Base-by-base conservation (phyloP, 2,888 invertebrate species). In the Ichneumoninae sp. region DNA sequence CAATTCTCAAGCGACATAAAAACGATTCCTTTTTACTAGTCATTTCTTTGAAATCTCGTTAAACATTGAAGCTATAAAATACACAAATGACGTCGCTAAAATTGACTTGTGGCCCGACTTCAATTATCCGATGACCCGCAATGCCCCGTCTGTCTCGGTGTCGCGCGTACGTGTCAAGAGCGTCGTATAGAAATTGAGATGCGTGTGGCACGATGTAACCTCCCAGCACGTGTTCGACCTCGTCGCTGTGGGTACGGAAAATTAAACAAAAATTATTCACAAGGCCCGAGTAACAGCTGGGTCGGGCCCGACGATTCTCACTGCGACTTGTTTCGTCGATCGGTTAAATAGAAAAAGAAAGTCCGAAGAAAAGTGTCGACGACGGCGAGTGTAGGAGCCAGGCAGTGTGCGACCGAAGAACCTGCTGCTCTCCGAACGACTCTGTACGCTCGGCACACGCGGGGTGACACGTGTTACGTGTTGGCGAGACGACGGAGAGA, bases 311-410 rank as follows among this genome's bases (percentile, higher is more conserved):
- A 50, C 60, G 19, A 57, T 71, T 66, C 47, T 71, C 76, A 47
- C 33, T 52, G 40, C 33, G 47, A 16, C 44, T 47, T 47, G 44
- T 47, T 50, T 65, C 22, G 13, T 19, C 33, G 16, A 10, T 26
- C 47, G 13, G 44, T 36, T 50, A n/a, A 65, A 75, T 73, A 78
- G 78, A 83, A 78, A 83, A 83, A 83, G 83, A 78, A 78, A 78
- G 83, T 78, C 40, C 13, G 40, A 82, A 52, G 63, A 73, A 78
- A 78, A 73, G 60, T 36, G 77, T 47, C 60, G 68, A 36, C 66
- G 71, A 77, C 57, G 68, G 10, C 60, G 66, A 68, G 57, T 10
- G 65, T 26, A 81, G 44, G 54, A 54, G 30, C 44, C 50, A 26
- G 60, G 33, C 13, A 36, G 57, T 47, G 30, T 47, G 16, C 13